Conservation (phyloP, 2,888 invertebrate species). For the Elegia similella region DNA sequence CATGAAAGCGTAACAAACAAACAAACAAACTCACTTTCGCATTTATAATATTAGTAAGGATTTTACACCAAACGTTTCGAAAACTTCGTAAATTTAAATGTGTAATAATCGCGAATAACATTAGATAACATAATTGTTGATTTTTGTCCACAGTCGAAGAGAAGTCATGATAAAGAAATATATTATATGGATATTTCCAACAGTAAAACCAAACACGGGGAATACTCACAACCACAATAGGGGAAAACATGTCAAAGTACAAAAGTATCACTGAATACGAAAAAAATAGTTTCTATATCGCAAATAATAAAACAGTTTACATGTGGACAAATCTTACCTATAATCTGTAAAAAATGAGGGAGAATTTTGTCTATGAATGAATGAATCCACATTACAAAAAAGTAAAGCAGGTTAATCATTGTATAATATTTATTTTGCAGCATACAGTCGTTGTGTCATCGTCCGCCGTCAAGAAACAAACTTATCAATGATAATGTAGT, state of each 20-base stretch:
- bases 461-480: neutral
- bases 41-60: too few relatives aligned
- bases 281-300: too few relatives aligned
- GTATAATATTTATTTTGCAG: neutral
- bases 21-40: too few relatives aligned
- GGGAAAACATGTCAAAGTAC: neutral
- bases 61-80: too few relatives aligned
- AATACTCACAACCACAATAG: neutral
- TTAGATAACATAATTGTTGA: neutral
- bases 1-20: too few relatives aligned
- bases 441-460: neutral
- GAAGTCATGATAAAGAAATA: neutral
- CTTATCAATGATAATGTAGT: conserved; percentile 4
- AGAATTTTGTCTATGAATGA: neutral
- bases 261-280: too few relatives aligned
- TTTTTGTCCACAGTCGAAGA: neutral
- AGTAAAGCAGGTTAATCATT: neutral
- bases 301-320: too few relatives aligned
- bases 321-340: too few relatives aligned
- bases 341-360: too few relatives aligned
- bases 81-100: too few relatives aligned
- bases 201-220: neutral
- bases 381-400: neutral
- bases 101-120: neutral
- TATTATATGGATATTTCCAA: neutral